Conservation (phyloP, 2,797 vertebrate genomes). For the Geotrypetes seraphini region DNA sequence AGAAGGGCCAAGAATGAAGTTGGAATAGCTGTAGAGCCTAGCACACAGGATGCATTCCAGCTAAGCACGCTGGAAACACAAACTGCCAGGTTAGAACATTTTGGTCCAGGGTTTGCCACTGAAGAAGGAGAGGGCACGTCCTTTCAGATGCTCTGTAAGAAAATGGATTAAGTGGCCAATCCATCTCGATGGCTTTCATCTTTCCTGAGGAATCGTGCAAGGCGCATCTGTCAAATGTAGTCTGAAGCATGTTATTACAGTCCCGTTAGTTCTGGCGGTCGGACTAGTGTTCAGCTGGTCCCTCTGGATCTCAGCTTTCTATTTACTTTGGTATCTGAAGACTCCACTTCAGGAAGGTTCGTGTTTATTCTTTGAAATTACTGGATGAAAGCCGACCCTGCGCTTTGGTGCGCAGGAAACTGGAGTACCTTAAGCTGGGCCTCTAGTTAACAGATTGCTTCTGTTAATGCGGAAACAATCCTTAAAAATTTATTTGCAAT, state of each 20-base stretch:
- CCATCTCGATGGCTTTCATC: conserved; percentile 28
- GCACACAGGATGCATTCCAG: conserved; percentile 8
- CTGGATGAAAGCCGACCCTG: conserved; percentile 32
- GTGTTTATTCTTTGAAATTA: conserved; percentile 36
- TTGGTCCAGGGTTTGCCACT: conserved; percentile 1
- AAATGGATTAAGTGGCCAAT: conserved; percentile 41
- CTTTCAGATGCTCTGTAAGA: conserved; percentile 22
- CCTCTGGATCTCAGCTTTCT: conserved; percentile 42
- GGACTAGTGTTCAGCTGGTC: conserved; percentile 51
- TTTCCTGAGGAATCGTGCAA: conserved; percentile 16
- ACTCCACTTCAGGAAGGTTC: conserved; percentile 23
- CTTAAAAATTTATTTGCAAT: no score
- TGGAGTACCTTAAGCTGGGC: no score
- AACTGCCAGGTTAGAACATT: conserved; percentile 17
- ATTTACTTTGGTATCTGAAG: conserved; percentile 47
- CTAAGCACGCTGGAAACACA: conserved; percentile 1
- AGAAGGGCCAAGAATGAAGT: conserved; percentile 10
- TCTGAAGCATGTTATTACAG: conserved; percentile 35
- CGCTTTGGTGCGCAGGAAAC: no score
- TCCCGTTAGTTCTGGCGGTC: conserved; percentile 43
- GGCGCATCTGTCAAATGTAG: conserved; percentile 37
- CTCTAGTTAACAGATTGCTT: no score
- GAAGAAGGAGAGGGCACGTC: conserved; percentile 2
- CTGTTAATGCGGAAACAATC: no score
- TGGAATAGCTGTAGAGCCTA: conserved; percentile 4